Base-by-base conservation (phyloP, 2,797 vertebrate species). In the Myripristis murdjan region DNA sequence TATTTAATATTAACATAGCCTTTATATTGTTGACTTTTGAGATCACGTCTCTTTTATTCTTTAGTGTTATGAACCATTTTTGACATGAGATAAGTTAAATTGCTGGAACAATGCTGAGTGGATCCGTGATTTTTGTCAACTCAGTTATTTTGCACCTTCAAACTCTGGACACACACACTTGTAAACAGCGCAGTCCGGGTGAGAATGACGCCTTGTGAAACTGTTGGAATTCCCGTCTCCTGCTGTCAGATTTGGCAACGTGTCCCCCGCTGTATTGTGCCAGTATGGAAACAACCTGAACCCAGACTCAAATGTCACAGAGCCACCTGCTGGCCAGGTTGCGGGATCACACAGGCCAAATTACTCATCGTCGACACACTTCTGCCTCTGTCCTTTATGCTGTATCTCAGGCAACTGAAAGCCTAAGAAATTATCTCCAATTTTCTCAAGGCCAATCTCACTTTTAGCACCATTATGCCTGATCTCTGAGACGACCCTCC, bases 301-400 rank as follows among this genome's bases (percentile, higher is more conserved):
- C 33, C 18, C 48, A 28, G 6, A 53, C 20, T 59, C 53, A 83
- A 70, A 87, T 46, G 57, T 79, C 65, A 79, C 49, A 89, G 81
- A 86, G 87, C 79, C 87, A 83, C 73, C 90, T 92, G 82, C 84
- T 89, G 87, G 85, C 56, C 62, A 64, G 2, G 3, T 12, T 47
- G 16, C 53, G 58, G 48, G 35, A 87, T 64, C 82, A 75, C 84
- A 88, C 84, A 89, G 49, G 61, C 71, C 49, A 47, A 22, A 59
- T 53, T 14, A 22, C 26, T 43, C 24, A 12, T 63, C 46, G 24
- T 46, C 70, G 11, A 47, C 49, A 75, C 33, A 75, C 33, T 2
- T 28, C 22, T 6, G 5, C 49, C 35, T 51, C 15, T 37, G 8
- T 64, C 10, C 46, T 77, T 49, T 78, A 51, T 73, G 12, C 37